Base-by-base conservation (phyloP, 2,888 invertebrate genomes). In the Podotricha telesiphe region DNA sequence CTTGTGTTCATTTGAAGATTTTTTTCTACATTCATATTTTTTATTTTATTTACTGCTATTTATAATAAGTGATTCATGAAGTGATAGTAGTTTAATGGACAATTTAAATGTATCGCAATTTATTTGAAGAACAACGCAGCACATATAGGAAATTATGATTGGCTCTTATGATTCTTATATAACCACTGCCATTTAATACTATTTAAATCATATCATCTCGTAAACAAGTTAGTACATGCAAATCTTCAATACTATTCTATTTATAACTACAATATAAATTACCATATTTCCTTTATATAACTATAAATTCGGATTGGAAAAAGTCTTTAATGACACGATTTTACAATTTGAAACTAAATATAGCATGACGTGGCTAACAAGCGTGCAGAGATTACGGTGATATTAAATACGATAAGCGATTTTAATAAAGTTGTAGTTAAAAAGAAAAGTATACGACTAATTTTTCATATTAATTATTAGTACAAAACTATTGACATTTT, bases 401-500 rank as follows among this genome's bases (percentile, higher is more conserved):
- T 1, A 51, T 6, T 22, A 22, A 51, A 22, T 6, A n/a, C n/a
- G 4, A 45, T 45, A 45, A 45, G n/a, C 3, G 8, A 17, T 47
- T 47, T 7, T 7, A 55, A 6, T 42, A 28, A 55, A 0, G 17
- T 17, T 10, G 17, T 11, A 34, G 17, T 11, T n/a, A 28, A 34
- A 34, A 53, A 53, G 17, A 37, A 34, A 47, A 17, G 6, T 34
- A 48, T 13, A 61, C 28, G 13, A n/a, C 3, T 15, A 22, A 34
- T 61, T 62, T 55, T 19, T 67, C 40, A 56, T 48, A 11, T 50
- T 48, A 61, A 65, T 71, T 51, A 59, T 61, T 64, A 19, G 15
- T 67, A n/a, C 28, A 50, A 34, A 55, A 20, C 15, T 47, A 45
- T 61, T 68, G 67, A 63, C 45, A 70, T 66, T 61, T 68, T 48